Evolutionary conservation across 2,113 vertebrate species (phyloP).

Genomic region (Engraulis encrasicolus): DNA sequence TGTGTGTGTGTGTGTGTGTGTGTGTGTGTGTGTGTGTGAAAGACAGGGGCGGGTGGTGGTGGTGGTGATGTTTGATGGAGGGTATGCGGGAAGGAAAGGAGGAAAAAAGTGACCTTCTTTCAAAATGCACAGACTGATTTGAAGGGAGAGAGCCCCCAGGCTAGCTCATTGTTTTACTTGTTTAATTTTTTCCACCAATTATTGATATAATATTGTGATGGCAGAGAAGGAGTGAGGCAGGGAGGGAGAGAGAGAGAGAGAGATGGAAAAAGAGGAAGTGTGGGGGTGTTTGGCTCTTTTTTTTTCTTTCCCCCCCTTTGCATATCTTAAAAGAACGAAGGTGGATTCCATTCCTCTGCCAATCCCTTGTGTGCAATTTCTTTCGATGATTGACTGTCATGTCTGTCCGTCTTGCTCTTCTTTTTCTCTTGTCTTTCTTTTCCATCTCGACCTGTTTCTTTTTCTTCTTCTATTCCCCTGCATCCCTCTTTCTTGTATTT

Average conservation of each 20-base stretch:
- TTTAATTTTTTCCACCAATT: slow-evolving; percentile 77
- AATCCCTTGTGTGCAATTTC: slow-evolving; percentile 40
- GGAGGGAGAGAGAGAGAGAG: not conserved
- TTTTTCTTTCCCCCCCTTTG: too few relatives aligned
- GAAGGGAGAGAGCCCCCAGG: slow-evolving; percentile 67
- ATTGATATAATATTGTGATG: slow-evolving; percentile 82
- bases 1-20: too few relatives aligned
- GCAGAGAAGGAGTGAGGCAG: slow-evolving; percentile 38
- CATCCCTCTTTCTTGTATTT: not conserved
- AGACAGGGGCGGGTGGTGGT: too few relatives aligned
- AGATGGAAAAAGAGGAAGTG: not conserved
- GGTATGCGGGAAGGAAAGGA: not conserved
- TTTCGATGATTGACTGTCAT: slow-evolving; percentile 46
- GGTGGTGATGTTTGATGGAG: too few relatives aligned
- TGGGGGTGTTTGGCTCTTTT: slow-evolving; percentile 45
- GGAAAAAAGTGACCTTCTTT: slow-evolving; percentile 80
- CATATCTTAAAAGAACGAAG: slow-evolving; percentile 62
- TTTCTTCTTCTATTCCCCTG: slow-evolving; percentile 12
- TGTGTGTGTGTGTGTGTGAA: too few relatives aligned
- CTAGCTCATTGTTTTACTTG: slow-evolving; percentile 78
- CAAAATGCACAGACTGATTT: slow-evolving; percentile 82
- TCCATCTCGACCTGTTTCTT: slow-evolving; percentile 20
- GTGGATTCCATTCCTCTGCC: slow-evolving; percentile 25
- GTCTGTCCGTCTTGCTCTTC: slow-evolving; percentile 34
- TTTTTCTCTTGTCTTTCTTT: slow-evolving; percentile 25